Conservation (phyloP, 2,797 vertebrate genomes). For the Sebastes paucispinis region DNA sequence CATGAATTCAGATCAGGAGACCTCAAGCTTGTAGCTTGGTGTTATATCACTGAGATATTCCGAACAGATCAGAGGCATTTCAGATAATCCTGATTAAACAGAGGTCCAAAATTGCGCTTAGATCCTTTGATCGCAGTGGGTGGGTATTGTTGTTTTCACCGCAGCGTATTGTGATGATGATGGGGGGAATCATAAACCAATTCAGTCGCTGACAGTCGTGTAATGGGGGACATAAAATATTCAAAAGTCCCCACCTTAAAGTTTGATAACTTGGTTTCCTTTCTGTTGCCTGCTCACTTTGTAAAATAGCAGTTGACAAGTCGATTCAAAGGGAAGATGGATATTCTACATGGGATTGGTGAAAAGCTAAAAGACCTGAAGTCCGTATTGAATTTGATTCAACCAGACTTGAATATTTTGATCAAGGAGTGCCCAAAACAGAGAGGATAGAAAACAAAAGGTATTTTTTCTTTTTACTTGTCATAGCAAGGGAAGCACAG, state of each 20-base stretch:
- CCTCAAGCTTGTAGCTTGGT: conserved; percentile 24
- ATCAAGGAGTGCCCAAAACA: neutral
- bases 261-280: conserved; percentile 22
- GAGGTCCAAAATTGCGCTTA: conserved; percentile 1
- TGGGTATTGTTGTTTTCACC: conserved; percentile 15
- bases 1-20: conserved; percentile 51
- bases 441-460: neutral
- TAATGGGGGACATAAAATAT: conserved; percentile 46
- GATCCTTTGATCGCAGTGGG: conserved; percentile 28
- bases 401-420: conserved; percentile 1
- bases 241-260: conserved; percentile 20
- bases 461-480: neutral
- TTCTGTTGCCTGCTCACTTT: neutral
- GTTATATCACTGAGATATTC: conserved; percentile 19
- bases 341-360: neutral
- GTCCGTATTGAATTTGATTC: neutral
- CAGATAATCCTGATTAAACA: conserved; percentile 49
- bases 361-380: neutral
- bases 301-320: neutral
- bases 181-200: conserved; percentile 24
- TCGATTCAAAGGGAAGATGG: neutral
- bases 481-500: neutral
- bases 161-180: neutral
- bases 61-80: conserved; percentile 36
- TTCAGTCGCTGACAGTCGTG: neutral